Conservation (phyloP, 2,888 invertebrate species). For the Drosophila mimica region DNA sequence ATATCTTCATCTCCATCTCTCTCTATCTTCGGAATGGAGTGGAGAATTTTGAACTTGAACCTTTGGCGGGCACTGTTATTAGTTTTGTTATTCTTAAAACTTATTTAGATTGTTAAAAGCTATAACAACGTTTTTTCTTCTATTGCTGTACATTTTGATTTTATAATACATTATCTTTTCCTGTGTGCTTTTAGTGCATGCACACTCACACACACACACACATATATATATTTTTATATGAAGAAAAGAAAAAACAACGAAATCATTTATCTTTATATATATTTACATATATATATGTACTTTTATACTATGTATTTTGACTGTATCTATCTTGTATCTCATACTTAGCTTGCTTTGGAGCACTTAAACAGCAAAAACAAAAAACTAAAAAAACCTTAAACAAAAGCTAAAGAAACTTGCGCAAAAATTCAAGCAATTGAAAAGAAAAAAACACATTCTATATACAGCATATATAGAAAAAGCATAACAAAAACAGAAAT, state of each 20-base stretch:
- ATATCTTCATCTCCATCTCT: conserved; percentile 6
- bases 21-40: conserved; percentile 1
- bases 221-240: not conserved
- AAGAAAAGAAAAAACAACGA: conserved; percentile 14
- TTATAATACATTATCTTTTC: conserved; percentile 25
- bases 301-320: conserved; percentile 77
- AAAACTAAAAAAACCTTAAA: conserved; percentile 46
- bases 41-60: conserved; percentile 44
- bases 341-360: conserved; percentile 85
- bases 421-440: conserved; percentile 61
- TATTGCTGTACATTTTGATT: conserved; percentile 10
- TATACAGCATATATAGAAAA: conserved; percentile 54
- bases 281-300: conserved; percentile 50
- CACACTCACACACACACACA: conserved; percentile 14
- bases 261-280: conserved; percentile 32
- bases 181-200: conserved; percentile 49
- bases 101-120: conserved; percentile 3
- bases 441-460: conserved; percentile 48
- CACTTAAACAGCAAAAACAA: conserved; percentile 82
- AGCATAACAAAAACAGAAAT: conserved; percentile 32
- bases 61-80: conserved; percentile 6
- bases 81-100: conserved; percentile 12
- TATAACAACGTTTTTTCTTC: conserved; percentile 5
- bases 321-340: conserved; percentile 84
- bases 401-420: conserved; percentile 62